phyloP scores from a whole-genome alignment of 2,888 invertebrate species.

The Drosophila silvestris region DNA sequence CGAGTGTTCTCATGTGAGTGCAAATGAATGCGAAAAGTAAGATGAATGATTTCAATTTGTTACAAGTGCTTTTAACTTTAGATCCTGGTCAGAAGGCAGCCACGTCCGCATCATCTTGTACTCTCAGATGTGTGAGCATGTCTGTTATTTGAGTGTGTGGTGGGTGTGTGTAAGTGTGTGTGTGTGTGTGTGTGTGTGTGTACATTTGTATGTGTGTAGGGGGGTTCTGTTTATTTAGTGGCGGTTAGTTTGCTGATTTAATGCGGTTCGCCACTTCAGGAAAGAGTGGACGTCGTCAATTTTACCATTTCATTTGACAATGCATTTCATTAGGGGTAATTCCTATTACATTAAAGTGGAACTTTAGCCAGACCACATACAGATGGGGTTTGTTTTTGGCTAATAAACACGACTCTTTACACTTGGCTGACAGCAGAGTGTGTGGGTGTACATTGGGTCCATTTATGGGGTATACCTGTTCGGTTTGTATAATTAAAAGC shows the following conservation, averaged over 20 bases:
- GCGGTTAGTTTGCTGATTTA: conserved; percentile 80
- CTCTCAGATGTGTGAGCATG: conserved; percentile 5
- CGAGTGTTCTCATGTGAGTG: conserved; percentile 45
- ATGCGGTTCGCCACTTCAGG: conserved; percentile 74
- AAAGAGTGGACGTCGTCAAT: conserved; percentile 79
- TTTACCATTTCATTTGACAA: conserved; percentile 82
- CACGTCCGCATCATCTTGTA: conserved; percentile 43
- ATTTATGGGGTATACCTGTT: conserved; percentile 38
- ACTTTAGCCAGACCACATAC: conserved; percentile 31
- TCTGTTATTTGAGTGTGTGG: conserved; percentile 2
- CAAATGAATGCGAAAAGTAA: conserved; percentile 77
- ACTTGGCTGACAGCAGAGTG: conserved; percentile 69
- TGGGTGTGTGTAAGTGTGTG: conserved; percentile 10
- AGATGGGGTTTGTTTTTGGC: conserved; percentile 64
- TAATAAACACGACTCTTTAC: conserved; percentile 75
- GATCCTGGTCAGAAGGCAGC: conserved; percentile 55
- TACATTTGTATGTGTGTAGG: conserved; percentile 21
- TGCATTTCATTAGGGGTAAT: conserved; percentile 79
- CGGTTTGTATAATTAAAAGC: conserved; percentile 74
- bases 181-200: conserved; percentile 24
- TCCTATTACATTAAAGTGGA: conserved; percentile 73
- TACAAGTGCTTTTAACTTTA: conserved; percentile 81
- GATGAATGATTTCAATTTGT: conserved; percentile 82
- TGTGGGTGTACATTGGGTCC: conserved; percentile 4
- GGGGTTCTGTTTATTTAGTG: conserved; percentile 70